phyloP scores from a whole-genome alignment of 2,797 vertebrate genomes.

The Fringilla coelebs region DNA sequence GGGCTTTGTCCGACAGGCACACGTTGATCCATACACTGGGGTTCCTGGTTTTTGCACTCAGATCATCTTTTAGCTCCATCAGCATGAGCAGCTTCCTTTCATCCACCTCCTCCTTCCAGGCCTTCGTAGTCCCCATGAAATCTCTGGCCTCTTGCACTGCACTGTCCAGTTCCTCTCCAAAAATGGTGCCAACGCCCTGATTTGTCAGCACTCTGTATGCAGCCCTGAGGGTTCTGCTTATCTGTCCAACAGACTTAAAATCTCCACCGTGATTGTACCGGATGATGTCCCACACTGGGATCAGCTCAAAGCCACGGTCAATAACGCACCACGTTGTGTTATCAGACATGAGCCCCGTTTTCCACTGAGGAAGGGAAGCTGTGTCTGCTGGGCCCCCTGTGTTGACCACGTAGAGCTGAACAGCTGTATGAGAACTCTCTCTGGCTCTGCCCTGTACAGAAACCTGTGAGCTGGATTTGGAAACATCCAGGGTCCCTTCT shows the following conservation, averaged over 20 bases:
- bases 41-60: constrained; percentile 11
- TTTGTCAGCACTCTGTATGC: background rate
- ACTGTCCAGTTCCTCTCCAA: constrained; percentile 28
- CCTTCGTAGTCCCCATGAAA: background rate
- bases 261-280: constrained; percentile 37
- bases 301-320: constrained; percentile 52
- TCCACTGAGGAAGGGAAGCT: constrained; percentile 55
- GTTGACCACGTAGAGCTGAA: constrained; percentile 28
- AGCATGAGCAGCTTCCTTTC: background rate
- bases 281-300: constrained; percentile 73
- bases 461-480: background rate
- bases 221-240: constrained; percentile 34
- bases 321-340: constrained; percentile 71
- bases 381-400: constrained; percentile 63
- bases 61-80: constrained; percentile 9
- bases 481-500: fast-evolving
- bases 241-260: constrained; percentile 19
- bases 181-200: fast-evolving
- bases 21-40: constrained; percentile 42
- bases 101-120: background rate
- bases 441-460: background rate
- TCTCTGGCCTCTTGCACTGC: background rate
- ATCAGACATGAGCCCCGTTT: constrained; percentile 15
- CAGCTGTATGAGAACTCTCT: background rate
- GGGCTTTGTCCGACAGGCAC: constrained; percentile 43